Base-by-base conservation (phyloP, 1,140 invertebrate species). In the Trachelipus rathkii region DNA sequence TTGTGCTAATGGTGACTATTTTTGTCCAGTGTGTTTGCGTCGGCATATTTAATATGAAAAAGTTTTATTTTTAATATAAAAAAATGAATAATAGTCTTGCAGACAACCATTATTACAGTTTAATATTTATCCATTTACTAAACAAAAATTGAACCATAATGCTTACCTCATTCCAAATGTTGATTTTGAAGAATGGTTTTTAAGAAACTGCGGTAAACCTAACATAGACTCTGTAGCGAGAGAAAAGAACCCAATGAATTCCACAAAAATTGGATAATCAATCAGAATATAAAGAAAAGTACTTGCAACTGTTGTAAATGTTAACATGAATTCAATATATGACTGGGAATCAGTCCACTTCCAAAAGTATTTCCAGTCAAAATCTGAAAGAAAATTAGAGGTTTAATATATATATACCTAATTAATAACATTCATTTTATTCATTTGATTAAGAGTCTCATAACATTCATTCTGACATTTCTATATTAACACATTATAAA, bases 281-380 rank as follows among this genome's bases (percentile, higher is more conserved):
- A 95, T 88, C 83, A 98, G 89, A 60, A 97, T 83, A 86, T 95
- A 98, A 84, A 95, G 98, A 44, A 97, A 83, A 21, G 94, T 84
- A 50, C 93, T 92, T 24, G 93, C 90, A 8, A 92, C 84, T 19
- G 92, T 89, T 73, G 92, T 92, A 85, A 99, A 96, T 1, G 93
- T 87, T 70, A 93, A 85, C 87, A 97, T 91, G 84, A 95, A 99
- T 83, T 98, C 92, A 77, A 99, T 83, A 83, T 98, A 99, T 68
- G 95, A 98, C 84, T 93, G 91, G 84, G 99, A 97, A 86, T 99
- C 96, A 76, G 95, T 97, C 97, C 97, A 99, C 84, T 94, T 92
- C 97, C 97, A 99, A 89, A 99, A 99, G 87, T 93, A 92, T 83
- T 91, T 91, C 82, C 88, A 87, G 83, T 96, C 92, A 86, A 96